A percentile compares a stretch with the other conserved stretches of the same genome.
phyloP scores from a whole-genome alignment of 2,888 invertebrate species.

The Hemithea aestivaria region DNA sequence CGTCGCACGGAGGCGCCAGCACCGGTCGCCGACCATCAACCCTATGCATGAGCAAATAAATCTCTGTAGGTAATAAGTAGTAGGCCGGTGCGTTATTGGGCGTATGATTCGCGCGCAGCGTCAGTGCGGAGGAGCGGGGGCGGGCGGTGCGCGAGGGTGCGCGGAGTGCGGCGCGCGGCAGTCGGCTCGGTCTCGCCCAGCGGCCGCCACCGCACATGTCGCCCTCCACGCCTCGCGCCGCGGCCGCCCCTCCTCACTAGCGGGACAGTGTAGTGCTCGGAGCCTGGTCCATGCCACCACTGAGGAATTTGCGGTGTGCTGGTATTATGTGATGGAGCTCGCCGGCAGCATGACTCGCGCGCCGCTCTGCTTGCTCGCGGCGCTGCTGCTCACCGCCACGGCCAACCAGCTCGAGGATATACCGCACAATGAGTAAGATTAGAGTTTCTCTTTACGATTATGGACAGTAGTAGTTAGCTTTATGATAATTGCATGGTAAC shows the following conservation, averaged over 20 bases:
- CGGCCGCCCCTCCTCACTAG: slow-evolving; percentile 47
- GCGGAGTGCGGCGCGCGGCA: slow-evolving; percentile 45
- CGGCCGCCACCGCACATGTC: slow-evolving; percentile 39
- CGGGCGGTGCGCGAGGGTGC: slow-evolving; percentile 33
- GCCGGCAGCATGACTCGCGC: slow-evolving; percentile 53
- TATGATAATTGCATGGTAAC: no score
- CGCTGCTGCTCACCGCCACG: slow-evolving; percentile 59
- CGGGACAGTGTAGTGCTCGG: slow-evolving; percentile 53
- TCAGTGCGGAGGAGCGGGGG: slow-evolving; percentile 64
- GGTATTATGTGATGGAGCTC: slow-evolving; percentile 65
- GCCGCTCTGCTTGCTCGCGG: slow-evolving; percentile 55
- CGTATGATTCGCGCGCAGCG: slow-evolving; percentile 76
- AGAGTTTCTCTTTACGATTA: background rate
- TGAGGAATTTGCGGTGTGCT: slow-evolving; percentile 52
- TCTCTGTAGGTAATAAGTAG: slow-evolving; percentile 71
- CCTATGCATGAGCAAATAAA: slow-evolving; percentile 69
- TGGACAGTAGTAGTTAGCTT: background rate
- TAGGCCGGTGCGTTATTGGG: slow-evolving; percentile 71
- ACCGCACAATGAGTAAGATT: slow-evolving; percentile 92
- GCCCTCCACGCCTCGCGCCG: slow-evolving; percentile 54
- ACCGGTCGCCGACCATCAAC: slow-evolving; percentile 54
- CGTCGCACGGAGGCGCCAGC: slow-evolving; percentile 29
- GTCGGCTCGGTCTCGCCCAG: slow-evolving; percentile 30
- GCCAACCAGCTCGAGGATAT: slow-evolving; percentile 93
- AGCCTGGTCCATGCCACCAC: slow-evolving; percentile 44